These are phyloP conservation scores for Bubo blakistoni DNA, from an alignment of 2,113 vertebrate genomes.

Conservation along the genomic window DNA sequence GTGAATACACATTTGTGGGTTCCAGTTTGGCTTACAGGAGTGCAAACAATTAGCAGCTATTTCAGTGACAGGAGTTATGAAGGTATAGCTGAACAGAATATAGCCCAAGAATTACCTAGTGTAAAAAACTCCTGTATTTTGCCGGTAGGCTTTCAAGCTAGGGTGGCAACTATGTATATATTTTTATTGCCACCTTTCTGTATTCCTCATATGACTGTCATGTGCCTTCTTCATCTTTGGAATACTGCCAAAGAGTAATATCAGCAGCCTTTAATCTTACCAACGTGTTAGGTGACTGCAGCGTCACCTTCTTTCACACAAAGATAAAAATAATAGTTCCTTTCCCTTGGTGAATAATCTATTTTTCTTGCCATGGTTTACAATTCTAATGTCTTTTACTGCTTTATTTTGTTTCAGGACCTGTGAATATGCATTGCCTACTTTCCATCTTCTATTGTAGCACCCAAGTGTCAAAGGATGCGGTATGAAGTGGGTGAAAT, in stretches of 20 bases:
- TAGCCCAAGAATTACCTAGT: neutral
- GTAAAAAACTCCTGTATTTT: neutral
- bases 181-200: neutral
- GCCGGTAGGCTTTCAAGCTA: neutral
- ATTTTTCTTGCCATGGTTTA: constrained; percentile 17
- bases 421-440: constrained; percentile 9
- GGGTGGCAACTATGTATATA: neutral
- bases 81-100: neutral
- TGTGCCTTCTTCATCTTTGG: neutral
- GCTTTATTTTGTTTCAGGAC: constrained; percentile 23
- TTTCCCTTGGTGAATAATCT: neutral
- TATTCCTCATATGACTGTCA: neutral
- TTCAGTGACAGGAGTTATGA: neutral
- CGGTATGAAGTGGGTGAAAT: neutral
- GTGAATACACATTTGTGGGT: neutral
- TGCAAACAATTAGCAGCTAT: neutral
- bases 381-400: constrained; percentile 55
- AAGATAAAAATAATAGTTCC: constrained; percentile 50
- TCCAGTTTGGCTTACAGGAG: neutral
- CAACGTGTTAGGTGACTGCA: constrained; percentile 51
- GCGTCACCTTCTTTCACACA: constrained; percentile 41
- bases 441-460: neutral
- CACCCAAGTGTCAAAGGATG: neutral
- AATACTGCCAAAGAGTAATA: neutral
- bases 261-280: constrained; percentile 42